Evolutionary conservation across 2,888 invertebrate genomes (phyloP).

Genomic region (Drosophila algonquin): DNA sequence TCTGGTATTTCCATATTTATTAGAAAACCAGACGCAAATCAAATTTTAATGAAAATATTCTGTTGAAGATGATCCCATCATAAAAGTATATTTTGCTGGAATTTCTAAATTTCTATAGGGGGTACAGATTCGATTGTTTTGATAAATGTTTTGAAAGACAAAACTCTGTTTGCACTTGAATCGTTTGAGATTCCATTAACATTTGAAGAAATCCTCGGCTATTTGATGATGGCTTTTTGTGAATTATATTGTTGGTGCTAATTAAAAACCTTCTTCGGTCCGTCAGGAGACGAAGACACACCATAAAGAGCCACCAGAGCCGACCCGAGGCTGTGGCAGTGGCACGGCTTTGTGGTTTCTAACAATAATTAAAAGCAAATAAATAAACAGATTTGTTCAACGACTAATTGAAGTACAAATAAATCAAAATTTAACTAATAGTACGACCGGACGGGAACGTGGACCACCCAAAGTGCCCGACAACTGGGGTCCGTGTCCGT

Average conservation of each 20-base stretch:
- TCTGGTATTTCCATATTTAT: slow-evolving; percentile 9
- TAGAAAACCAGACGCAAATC: neutral
- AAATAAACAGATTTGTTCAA: slow-evolving; percentile 75
- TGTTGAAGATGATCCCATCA: neutral
- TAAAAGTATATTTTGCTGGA: neutral
- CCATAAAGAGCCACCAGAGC: slow-evolving; percentile 45
- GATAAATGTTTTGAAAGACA: slow-evolving; percentile 33
- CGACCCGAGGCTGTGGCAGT: slow-evolving; percentile 31
- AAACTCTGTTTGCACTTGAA: slow-evolving; percentile 29
- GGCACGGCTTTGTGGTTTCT: slow-evolving; percentile 67
- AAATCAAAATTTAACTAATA: slow-evolving; percentile 77
- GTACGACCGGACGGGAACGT: slow-evolving; percentile 39
- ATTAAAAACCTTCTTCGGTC: slow-evolving; percentile 74
- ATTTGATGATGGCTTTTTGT: slow-evolving; percentile 59
- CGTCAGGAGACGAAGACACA: slow-evolving; percentile 37
- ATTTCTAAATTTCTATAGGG: neutral
- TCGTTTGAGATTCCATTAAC: slow-evolving; percentile 57
- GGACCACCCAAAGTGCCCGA: slow-evolving; percentile 65
- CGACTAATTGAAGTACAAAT: slow-evolving; percentile 80
- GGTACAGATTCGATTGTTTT: slow-evolving; percentile 14
- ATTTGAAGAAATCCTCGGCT: slow-evolving; percentile 40
- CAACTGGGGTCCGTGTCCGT: slow-evolving; percentile 7
- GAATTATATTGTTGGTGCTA: slow-evolving; percentile 78
- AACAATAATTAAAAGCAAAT: slow-evolving; percentile 81
- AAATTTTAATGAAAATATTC: neutral